Percentiles rank a stretch among this genome's conserved stretches.
These are phyloP conservation scores for Amblyjoppa proteus DNA, from an alignment of 2,888 invertebrate species.

Conservation along the genomic window DNA sequence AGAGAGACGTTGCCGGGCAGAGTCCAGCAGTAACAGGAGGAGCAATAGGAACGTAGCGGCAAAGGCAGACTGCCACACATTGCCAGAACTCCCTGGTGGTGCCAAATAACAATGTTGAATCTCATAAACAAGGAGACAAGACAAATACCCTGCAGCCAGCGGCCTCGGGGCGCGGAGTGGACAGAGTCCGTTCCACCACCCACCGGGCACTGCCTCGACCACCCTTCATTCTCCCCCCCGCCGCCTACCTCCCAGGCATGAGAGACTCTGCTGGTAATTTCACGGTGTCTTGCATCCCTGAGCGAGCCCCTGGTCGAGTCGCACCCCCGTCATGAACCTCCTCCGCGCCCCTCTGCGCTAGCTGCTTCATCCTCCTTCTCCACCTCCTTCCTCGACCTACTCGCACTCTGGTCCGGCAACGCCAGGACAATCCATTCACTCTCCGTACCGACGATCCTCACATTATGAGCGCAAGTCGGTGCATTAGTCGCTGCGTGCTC, in stretches of 20 bases:
- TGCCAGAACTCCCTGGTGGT: constrained; percentile 83
- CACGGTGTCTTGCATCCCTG: constrained; percentile 87
- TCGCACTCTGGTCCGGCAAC: constrained; percentile 69
- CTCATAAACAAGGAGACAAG: constrained; percentile 85
- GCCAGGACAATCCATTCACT: constrained; percentile 72
- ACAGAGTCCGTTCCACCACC: constrained; percentile 84
- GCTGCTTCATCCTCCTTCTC: constrained; percentile 70
- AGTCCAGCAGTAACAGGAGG: constrained; percentile 52
- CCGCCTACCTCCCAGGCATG: constrained; percentile 77
- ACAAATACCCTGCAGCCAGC: constrained; percentile 84
- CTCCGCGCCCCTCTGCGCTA: constrained; percentile 54
- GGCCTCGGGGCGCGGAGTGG: constrained; percentile 82
- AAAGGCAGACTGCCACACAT: constrained; percentile 75
- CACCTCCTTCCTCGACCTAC: constrained; percentile 68
- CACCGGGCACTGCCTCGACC: constrained; percentile 74
- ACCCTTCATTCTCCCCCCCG: constrained; percentile 64
- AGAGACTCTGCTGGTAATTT: constrained; percentile 86
- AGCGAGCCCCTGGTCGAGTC: constrained; percentile 81
- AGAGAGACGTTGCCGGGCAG: constrained; percentile 24
- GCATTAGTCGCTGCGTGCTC: constrained; percentile 30
- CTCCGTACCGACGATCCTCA: constrained; percentile 70
- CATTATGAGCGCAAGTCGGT: constrained; percentile 76
- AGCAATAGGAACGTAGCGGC: constrained; percentile 63
- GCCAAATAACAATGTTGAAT: constrained; percentile 85
- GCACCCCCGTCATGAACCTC: constrained; percentile 62